Conservation (phyloP, 2,113 vertebrate genomes). For the Sapayoa aenigma region DNA sequence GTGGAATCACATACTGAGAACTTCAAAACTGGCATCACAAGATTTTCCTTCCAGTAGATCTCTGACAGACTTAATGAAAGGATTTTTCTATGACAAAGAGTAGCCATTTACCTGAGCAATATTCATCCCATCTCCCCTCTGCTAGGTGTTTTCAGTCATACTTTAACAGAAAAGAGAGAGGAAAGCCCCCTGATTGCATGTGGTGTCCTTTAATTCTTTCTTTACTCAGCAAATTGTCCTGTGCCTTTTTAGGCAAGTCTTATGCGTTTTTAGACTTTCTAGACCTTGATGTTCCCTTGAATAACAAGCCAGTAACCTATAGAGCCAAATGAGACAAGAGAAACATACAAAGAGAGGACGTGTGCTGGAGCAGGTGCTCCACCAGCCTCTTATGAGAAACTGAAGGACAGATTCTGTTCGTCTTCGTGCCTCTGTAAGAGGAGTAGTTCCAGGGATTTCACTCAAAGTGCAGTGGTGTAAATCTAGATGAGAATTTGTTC, state of each 20-base stretch:
- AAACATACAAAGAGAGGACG: not conserved
- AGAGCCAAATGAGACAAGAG: not conserved
- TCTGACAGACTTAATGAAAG: not conserved
- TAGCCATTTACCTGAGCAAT: not conserved
- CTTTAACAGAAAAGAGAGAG: not conserved
- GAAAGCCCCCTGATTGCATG: not conserved
- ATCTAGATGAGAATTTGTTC: slow-evolving; percentile 35
- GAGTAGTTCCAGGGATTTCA: not conserved
- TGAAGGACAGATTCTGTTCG: not conserved
- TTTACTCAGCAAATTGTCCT: not conserved
- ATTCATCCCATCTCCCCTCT: not conserved
- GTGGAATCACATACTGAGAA: not conserved
- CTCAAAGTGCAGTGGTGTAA: not conserved
- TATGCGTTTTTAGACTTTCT: not conserved
- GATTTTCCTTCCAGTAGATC: not conserved
- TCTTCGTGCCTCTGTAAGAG: not conserved
- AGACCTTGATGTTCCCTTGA: not conserved
- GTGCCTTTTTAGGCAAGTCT: not conserved
- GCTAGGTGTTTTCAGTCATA: not conserved
- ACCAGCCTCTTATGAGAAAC: not conserved
- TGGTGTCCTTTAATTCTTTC: not conserved
- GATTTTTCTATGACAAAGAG: not conserved
- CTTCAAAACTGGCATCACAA: not conserved
- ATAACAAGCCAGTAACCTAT: not conserved
- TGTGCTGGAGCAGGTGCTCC: not conserved